phyloP scores from a whole-genome alignment of 2,888 invertebrate species.

The Nineta flava region DNA sequence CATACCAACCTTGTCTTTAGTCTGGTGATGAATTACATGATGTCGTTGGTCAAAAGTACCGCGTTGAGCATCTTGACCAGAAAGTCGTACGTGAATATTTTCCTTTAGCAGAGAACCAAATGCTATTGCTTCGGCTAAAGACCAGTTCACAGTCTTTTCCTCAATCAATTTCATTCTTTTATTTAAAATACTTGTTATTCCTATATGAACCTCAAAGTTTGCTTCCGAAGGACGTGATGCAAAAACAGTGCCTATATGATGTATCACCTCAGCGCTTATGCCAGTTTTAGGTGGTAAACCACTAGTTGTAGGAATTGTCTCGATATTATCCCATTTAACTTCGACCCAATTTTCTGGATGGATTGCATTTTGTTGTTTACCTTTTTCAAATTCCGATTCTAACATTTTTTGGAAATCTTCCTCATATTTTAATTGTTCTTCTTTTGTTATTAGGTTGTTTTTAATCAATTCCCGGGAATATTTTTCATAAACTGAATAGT shows the following conservation, averaged over 20 bases:
- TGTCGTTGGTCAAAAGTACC: constrained; percentile 83
- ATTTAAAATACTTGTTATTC: constrained; percentile 77
- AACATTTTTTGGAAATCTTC: constrained; percentile 88
- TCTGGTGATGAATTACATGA: constrained; percentile 96
- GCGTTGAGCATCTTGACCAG: constrained; percentile 94
- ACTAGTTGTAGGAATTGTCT: constrained; percentile 22
- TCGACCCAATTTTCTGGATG: constrained; percentile 94
- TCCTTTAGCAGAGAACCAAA: constrained; percentile 95
- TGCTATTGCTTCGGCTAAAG: constrained; percentile 94
- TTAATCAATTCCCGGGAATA: constrained; percentile 70
- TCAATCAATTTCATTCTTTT: constrained; percentile 88
- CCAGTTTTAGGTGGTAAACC: constrained; percentile 37
- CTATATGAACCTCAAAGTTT: constrained; percentile 73
- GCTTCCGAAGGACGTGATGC: constrained; percentile 63
- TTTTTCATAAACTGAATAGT: constrained; percentile 43
- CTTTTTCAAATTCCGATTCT: constrained; percentile 69
- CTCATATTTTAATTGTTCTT: constrained; percentile 66
- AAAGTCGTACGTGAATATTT: constrained; percentile 89
- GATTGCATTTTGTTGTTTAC: constrained; percentile 75
- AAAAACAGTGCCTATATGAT: constrained; percentile 75
- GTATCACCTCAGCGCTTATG: constrained; percentile 68
- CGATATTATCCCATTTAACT: constrained; percentile 89
- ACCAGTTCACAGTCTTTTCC: constrained; percentile 84
- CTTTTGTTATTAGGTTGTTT: constrained; percentile 51
- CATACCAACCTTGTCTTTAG: constrained; percentile 72